Evolutionary conservation across 2,113 vertebrate species (phyloP).

Genomic region (Cyrtonyx montezumae): DNA sequence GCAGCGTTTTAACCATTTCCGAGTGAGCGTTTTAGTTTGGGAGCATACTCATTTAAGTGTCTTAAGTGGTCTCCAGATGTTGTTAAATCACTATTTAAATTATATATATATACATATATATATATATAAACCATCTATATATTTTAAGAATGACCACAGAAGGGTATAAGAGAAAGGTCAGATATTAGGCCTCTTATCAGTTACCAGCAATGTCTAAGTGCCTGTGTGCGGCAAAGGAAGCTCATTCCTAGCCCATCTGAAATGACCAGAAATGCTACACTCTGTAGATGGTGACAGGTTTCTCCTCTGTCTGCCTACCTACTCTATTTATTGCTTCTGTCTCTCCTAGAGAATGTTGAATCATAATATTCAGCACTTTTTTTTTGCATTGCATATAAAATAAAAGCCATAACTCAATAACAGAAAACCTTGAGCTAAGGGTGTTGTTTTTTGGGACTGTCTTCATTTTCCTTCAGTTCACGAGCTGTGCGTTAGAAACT

Average conservation of each 20-base stretch:
- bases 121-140: background rate
- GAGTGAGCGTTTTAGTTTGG: rapidly evolving
- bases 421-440: slow-evolving; percentile 36
- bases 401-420: slow-evolving; percentile 34
- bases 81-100: background rate
- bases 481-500: slow-evolving; percentile 6
- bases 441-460: slow-evolving; percentile 3
- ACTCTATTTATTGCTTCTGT: background rate
- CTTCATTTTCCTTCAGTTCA: slow-evolving; percentile 45
- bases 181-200: background rate
- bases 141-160: background rate
- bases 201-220: background rate
- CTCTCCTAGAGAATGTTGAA: slow-evolving; percentile 5
- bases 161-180: background rate
- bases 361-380: slow-evolving; percentile 29
- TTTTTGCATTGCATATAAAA: slow-evolving; percentile 34
- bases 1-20: background rate
- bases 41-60: background rate
- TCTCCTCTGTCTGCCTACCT: background rate
- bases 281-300: background rate
- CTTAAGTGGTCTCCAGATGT: background rate
- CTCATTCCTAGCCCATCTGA: background rate
- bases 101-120: no score
- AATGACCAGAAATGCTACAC: background rate
- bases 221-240: background rate